Conservation (phyloP, 2,113 vertebrate species). For the Tor tambroides region DNA sequence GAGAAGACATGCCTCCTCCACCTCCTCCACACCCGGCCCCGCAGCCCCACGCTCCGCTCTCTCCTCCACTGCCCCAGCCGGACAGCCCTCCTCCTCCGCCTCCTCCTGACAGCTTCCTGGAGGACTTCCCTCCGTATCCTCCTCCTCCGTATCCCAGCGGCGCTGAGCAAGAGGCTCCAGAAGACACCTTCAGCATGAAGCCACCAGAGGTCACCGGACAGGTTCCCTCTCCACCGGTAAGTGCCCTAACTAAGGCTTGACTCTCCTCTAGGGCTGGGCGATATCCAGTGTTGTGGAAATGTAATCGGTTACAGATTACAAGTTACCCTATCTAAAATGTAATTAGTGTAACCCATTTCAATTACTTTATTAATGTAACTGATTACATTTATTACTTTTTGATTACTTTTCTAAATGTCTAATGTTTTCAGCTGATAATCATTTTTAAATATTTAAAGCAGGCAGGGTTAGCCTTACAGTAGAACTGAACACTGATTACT, state of each 20-base stretch:
- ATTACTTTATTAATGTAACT: no score
- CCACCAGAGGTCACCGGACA: slow-evolving; percentile 94
- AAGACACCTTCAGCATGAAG: slow-evolving; percentile 86
- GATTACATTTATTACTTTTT: no score
- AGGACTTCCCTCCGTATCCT: slow-evolving; percentile 97
- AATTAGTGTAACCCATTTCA: no score
- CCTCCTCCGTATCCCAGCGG: slow-evolving; percentile 92
- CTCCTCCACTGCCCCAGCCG: slow-evolving; percentile 64
- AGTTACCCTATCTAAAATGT: no score
- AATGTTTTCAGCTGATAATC: no score
- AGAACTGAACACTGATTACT: no score
- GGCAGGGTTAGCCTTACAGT: no score
- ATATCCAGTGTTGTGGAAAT: no score
- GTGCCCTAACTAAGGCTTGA: not conserved
- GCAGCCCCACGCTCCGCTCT: slow-evolving; percentile 68
- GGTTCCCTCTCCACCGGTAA: slow-evolving; percentile 84
- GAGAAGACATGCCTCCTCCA: slow-evolving; percentile 70
- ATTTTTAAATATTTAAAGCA: no score
- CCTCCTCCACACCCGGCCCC: slow-evolving; percentile 76
- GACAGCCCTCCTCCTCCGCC: slow-evolving; percentile 70
- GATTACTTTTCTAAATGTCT: no score
- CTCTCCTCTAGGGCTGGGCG: not conserved
- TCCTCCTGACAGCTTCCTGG: slow-evolving; percentile 83
- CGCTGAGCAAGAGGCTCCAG: slow-evolving; percentile 85
- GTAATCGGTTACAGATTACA: no score